These are phyloP conservation scores for Ceramica pisi DNA, from an alignment of 2,888 invertebrate genomes.

Conservation along the genomic window DNA sequence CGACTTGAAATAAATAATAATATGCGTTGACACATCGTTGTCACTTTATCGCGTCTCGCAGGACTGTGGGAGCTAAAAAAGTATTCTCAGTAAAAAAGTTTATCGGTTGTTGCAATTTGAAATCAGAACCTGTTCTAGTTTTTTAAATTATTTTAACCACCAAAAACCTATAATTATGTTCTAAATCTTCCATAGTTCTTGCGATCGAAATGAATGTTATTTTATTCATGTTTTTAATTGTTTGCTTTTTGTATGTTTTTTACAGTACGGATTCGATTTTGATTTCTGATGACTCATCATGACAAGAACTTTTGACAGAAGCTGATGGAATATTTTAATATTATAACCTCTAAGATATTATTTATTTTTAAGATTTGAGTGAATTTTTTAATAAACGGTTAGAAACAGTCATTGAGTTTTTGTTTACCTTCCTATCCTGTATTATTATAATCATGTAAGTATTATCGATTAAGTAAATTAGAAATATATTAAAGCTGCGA, in stretches of 20 bases:
- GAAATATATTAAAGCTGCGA: too few relatives aligned
- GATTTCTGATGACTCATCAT: slow-evolving; percentile 65
- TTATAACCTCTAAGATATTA: neutral
- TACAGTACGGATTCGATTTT: slow-evolving; percentile 74
- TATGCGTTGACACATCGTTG: neutral
- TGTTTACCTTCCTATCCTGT: slow-evolving; percentile 5
- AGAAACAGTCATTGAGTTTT: slow-evolving; percentile 1
- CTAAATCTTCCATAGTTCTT: slow-evolving; percentile 17
- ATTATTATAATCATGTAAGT: neutral
- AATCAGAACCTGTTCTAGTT: neutral
- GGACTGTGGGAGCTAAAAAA: neutral
- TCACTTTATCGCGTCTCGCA: too few relatives aligned
- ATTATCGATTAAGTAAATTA: too few relatives aligned
- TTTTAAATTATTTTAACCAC: neutral
- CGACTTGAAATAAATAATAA: too few relatives aligned
- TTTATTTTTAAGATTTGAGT: slow-evolving; percentile 1
- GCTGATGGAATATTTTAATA: neutral
- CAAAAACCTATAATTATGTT: neutral
- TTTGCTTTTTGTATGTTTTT: slow-evolving; percentile 55
- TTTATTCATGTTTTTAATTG: slow-evolving; percentile 30
- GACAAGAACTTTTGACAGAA: slow-evolving; percentile 2
- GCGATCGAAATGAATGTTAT: neutral
- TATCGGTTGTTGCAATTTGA: neutral
- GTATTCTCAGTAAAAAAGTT: neutral
- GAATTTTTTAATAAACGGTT: slow-evolving; percentile 31